phyloP scores from a whole-genome alignment of 1,140 invertebrate species.

The Pentalonia nigronervosa region DNA sequence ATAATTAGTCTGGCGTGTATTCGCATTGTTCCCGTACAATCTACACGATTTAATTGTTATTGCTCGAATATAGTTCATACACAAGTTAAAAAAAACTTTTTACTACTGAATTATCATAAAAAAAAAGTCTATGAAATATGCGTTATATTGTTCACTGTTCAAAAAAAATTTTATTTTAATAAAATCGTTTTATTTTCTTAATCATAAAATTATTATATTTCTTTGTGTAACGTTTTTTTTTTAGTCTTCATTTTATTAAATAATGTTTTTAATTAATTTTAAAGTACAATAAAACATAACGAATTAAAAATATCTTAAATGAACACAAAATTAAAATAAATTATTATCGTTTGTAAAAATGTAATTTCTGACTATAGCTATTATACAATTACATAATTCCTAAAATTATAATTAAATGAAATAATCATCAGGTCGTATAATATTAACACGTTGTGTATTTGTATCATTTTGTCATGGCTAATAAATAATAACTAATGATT shows the following conservation, averaged over 20 bases:
- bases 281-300: neutral
- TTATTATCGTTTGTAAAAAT: neutral
- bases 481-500: neutral
- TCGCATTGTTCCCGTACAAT: neutral
- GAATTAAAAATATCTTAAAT: conserved; percentile 34
- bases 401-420: neutral
- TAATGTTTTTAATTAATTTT: conserved; percentile 32
- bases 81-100: conserved; percentile 19
- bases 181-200: conserved; percentile 22
- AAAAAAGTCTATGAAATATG: conserved; percentile 32
- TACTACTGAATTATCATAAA: conserved; percentile 30
- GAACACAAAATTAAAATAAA: neutral
- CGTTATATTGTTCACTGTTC: neutral
- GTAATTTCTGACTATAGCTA: neutral
- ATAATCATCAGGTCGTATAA: neutral
- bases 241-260: neutral
- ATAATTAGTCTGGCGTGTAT: conserved; percentile 17
- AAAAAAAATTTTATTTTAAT: conserved; percentile 23
- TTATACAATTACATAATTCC: neutral
- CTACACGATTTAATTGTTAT: conserved; percentile 19
- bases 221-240: neutral
- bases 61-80: conserved; percentile 6
- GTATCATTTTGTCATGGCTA: neutral
- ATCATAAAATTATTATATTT: conserved; percentile 37
- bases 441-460: neutral